Conservation (phyloP, 2,113 vertebrate genomes). For the Mobula hypostoma region DNA sequence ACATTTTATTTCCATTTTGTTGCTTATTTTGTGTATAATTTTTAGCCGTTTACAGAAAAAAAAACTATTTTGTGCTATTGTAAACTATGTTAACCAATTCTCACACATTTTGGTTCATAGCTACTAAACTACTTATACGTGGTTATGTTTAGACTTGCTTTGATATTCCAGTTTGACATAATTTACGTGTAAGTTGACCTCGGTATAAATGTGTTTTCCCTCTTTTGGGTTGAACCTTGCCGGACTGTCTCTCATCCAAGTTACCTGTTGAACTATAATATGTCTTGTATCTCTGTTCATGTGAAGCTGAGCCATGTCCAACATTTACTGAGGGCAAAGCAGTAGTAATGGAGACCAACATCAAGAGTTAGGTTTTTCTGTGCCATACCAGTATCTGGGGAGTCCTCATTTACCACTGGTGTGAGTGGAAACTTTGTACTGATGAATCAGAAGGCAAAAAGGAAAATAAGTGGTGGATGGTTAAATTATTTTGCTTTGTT, state of each 20-base stretch:
- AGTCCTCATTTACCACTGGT: background rate
- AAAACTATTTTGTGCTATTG: background rate
- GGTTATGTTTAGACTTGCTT: background rate
- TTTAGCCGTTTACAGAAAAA: background rate
- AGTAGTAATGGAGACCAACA: no score
- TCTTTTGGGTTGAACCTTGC: background rate
- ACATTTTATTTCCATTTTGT: background rate
- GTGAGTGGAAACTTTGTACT: no score
- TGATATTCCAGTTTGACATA: background rate
- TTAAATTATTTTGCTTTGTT: no score
- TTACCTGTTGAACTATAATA: no score
- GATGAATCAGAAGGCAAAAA: no score
- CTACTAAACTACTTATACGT: background rate
- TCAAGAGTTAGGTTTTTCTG: no score
- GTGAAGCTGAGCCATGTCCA: no score
- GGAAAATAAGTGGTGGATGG: no score
- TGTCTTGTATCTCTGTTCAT: no score
- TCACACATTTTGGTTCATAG: background rate
- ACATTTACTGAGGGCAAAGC: no score
- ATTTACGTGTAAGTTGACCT: background rate
- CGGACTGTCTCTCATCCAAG: no score
- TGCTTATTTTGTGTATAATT: background rate
- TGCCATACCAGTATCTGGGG: no score
- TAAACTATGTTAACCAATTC: background rate
- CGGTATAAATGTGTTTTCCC: background rate